Evolutionary conservation across 2,888 invertebrate species (phyloP).

Genomic region (Drosophila neutralis): DNA sequence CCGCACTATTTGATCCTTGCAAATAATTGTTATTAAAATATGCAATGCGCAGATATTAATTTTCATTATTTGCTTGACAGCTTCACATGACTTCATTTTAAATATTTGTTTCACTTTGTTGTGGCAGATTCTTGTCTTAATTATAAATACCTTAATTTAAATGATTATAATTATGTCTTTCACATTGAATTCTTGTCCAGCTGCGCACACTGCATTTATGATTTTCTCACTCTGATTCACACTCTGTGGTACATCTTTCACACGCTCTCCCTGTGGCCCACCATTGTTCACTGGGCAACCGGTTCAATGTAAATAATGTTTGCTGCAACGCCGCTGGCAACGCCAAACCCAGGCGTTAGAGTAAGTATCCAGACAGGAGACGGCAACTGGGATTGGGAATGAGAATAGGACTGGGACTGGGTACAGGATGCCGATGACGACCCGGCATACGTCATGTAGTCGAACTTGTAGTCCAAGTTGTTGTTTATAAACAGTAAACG

Average conservation of each 20-base stretch:
- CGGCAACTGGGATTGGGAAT: constrained; percentile 20
- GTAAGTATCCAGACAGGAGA: constrained; percentile 42
- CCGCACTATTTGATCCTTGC: neutral
- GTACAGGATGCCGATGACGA: constrained; percentile 48
- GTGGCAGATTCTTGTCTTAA: neutral
- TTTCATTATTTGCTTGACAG: neutral
- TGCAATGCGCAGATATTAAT: neutral
- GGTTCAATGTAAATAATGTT: constrained; percentile 69
- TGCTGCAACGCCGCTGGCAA: constrained; percentile 61
- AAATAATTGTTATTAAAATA: neutral
- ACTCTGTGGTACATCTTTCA: constrained; percentile 29
- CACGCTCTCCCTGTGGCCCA: constrained; percentile 23
- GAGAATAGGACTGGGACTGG: constrained; percentile 8
- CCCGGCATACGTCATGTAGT: constrained; percentile 68
- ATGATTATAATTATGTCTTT: constrained; percentile 7
- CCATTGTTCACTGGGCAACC: constrained; percentile 74
- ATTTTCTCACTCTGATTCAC: constrained; percentile 30
- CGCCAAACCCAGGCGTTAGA: constrained; percentile 38
- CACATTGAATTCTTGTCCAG: neutral
- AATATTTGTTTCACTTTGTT: neutral
- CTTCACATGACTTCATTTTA: neutral
- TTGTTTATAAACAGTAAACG: constrained; percentile 82
- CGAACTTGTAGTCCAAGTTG: constrained; percentile 59
- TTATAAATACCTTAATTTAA: constrained; percentile 8
- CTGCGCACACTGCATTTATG: constrained; percentile 13